Evolutionary conservation across 2,797 vertebrate genomes (phyloP).

Genomic region (Alosa sapidissima): DNA sequence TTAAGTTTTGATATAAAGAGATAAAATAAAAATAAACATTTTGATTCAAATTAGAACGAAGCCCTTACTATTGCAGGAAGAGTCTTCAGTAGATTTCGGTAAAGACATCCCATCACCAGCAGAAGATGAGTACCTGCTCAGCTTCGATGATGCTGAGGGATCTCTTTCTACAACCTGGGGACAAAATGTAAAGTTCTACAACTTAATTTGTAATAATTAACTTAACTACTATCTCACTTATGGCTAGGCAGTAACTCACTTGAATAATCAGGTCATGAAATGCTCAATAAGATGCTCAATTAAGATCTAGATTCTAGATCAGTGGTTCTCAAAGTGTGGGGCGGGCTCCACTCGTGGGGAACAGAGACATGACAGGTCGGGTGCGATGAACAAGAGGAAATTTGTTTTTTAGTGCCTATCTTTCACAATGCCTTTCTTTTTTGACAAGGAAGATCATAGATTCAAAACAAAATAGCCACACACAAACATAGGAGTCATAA

Average conservation of each 20-base stretch:
- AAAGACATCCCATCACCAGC: conserved; percentile 60
- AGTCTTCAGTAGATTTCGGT: conserved; percentile 58
- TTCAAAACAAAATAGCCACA: too few relatives aligned
- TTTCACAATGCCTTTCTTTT: too few relatives aligned
- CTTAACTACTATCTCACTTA: background rate
- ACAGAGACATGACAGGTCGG: too few relatives aligned
- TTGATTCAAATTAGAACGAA: background rate
- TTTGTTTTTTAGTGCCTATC: too few relatives aligned
- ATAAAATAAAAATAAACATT: background rate
- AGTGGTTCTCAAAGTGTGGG: too few relatives aligned
- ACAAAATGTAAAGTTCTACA: background rate
- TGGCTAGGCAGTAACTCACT: background rate
- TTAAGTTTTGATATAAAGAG: background rate
- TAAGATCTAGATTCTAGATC: too few relatives aligned
- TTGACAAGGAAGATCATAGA: too few relatives aligned
- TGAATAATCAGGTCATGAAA: too few relatives aligned
- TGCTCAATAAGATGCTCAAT: too few relatives aligned
- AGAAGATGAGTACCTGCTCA: conserved; percentile 49
- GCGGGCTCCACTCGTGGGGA: too few relatives aligned
- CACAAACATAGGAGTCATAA: too few relatives aligned
- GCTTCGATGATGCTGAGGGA: background rate
- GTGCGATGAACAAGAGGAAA: too few relatives aligned
- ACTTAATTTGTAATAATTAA: background rate
- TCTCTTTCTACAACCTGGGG: background rate
- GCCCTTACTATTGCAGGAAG: conserved; percentile 67